These are phyloP conservation scores for Coronaproctus castanopsis DNA, from an alignment of 2,888 invertebrate genomes.

Conservation along the genomic window DNA sequence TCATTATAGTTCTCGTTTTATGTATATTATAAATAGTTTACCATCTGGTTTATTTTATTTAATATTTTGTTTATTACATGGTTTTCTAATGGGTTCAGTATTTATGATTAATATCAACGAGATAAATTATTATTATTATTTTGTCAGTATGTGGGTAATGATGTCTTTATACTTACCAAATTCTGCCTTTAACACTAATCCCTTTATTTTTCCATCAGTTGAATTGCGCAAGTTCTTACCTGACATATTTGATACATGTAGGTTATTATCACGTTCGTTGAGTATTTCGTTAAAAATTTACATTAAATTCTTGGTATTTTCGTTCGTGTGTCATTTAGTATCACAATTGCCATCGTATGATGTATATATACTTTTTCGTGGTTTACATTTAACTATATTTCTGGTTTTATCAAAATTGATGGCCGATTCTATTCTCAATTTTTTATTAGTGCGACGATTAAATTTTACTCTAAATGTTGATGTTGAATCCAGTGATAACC, in stretches of 20 bases:
- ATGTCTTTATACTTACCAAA: background rate
- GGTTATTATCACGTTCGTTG: background rate
- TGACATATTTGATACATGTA: background rate
- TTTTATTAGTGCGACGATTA: background rate
- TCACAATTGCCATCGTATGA: background rate
- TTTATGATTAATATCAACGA: background rate
- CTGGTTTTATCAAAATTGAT: background rate
- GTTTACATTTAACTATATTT: background rate
- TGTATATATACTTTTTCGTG: background rate
- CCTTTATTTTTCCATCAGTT: background rate
- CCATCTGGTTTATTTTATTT: background rate
- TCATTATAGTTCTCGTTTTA: background rate
- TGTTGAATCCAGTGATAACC: background rate
- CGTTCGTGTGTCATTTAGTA: background rate
- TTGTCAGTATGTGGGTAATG: background rate
- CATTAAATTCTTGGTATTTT: background rate
- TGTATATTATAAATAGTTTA: background rate
- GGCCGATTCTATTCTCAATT: background rate
- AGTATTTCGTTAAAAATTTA: background rate
- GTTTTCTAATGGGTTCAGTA: background rate
- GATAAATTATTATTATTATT: too few species aligned
- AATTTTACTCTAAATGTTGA: background rate
- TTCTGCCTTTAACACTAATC: too few species aligned
- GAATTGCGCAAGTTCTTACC: background rate
- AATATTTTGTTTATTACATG: background rate